Conservation (phyloP, 53 echinoderm and acorn worm genomes). For the Crossaster papposus region DNA sequence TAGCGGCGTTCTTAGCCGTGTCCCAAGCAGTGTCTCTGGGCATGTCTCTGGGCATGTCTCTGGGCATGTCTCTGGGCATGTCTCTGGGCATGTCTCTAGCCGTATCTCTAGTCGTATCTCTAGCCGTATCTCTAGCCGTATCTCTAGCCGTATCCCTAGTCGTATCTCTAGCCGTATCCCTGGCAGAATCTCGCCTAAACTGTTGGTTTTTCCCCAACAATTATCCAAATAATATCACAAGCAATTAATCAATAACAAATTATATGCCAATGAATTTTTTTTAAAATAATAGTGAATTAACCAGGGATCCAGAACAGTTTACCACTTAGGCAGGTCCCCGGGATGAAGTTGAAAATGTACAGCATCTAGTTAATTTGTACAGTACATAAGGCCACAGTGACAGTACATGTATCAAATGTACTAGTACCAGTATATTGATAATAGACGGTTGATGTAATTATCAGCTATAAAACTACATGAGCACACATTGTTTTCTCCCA, state of each 20-base stretch:
- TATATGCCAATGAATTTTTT: neutral
- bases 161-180: neutral
- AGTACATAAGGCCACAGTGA: neutral
- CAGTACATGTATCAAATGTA: neutral
- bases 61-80: neutral
- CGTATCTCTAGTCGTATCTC: neutral
- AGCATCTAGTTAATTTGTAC: neutral
- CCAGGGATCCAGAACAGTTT: neutral
- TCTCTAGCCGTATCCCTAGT: neutral
- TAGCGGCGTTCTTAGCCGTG: neutral
- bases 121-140: neutral
- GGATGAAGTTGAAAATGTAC: neutral
- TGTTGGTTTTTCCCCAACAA: conserved; percentile 24
- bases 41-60: neutral
- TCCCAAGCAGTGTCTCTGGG: neutral
- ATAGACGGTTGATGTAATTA: too few species aligned
- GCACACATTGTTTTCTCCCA: too few species aligned
- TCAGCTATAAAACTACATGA: too few species aligned
- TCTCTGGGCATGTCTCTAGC: too few species aligned
- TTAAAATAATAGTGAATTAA: neutral
- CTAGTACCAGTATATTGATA: too few species aligned
- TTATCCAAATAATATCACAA: neutral
- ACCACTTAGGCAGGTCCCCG: neutral
- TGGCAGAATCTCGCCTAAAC: conserved; percentile 24
- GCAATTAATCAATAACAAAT: neutral